Percentiles rank a stretch among this genome's conserved stretches.
phyloP scores from a whole-genome alignment of 2,797 vertebrate genomes.

The Stomatorhinus walkeri region DNA sequence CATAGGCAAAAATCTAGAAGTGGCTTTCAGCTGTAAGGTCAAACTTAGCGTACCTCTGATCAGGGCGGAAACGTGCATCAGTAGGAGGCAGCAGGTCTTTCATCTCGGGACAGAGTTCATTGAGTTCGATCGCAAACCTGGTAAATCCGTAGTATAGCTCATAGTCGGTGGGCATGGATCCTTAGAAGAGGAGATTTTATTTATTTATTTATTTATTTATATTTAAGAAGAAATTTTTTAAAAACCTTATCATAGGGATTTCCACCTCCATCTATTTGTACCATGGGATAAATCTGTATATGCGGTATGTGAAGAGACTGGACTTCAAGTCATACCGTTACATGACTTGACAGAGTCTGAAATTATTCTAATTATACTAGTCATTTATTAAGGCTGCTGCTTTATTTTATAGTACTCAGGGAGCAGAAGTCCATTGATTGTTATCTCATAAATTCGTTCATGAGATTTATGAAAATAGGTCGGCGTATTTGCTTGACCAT shows the following conservation, averaged over 20 bases:
- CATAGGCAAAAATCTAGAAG: neutral
- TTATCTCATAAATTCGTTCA: slow-evolving; percentile 7
- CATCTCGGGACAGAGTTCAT: slow-evolving; percentile 88
- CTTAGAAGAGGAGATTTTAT: slow-evolving; percentile 55
- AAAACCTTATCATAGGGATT: neutral
- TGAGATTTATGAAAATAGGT: neutral
- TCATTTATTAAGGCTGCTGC: neutral
- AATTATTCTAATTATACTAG: neutral
- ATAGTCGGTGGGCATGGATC: slow-evolving; percentile 94
- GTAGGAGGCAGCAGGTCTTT: slow-evolving; percentile 87
- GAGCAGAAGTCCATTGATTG: neutral
- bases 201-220: neutral
- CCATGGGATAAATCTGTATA: neutral
- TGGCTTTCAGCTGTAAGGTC: neutral
- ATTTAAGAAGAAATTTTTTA: neutral
- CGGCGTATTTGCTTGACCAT: neutral
- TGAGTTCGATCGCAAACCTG: slow-evolving; percentile 93
- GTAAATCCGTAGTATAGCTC: slow-evolving; percentile 98
- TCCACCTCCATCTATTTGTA: neutral
- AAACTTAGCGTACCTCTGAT: slow-evolving; percentile 74
- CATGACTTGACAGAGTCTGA: neutral
- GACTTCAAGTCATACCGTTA: neutral
- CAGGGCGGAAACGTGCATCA: slow-evolving; percentile 89
- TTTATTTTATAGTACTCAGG: neutral
- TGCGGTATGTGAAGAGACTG: neutral